Evolutionary conservation across 2,888 invertebrate genomes (phyloP).

Genomic region (Molanna angustata): DNA sequence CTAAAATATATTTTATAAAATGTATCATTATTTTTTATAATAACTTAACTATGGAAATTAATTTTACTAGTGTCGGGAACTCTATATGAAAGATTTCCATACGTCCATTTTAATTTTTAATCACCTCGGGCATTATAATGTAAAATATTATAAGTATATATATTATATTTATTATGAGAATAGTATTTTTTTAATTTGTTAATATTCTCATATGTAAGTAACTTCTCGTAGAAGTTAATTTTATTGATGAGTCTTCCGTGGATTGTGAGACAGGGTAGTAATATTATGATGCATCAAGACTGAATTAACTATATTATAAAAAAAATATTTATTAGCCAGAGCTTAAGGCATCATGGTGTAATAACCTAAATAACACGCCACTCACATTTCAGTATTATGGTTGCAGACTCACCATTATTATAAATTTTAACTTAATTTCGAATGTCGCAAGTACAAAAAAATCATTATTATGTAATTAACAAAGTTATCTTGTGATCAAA

Average conservation of each 20-base stretch:
- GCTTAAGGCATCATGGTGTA: too few species aligned
- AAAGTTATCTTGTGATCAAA: too few species aligned
- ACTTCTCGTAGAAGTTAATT: slow-evolving; percentile 14
- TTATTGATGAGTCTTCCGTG: slow-evolving; percentile 14
- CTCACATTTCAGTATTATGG: too few species aligned
- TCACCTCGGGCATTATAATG: slow-evolving; percentile 7
- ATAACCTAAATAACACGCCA: too few species aligned
- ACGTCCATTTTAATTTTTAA: neutral
- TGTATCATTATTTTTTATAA: too few species aligned
- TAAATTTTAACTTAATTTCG: too few species aligned
- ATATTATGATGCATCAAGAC: too few species aligned
- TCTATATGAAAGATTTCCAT: slow-evolving; percentile 16
- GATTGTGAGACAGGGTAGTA: slow-evolving; percentile 7
- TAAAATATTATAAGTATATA: neutral
- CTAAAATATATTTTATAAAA: slow-evolving; percentile 16
- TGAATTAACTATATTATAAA: too few species aligned
- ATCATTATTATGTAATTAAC: too few species aligned
- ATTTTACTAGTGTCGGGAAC: slow-evolving; percentile 10
- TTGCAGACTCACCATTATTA: too few species aligned
- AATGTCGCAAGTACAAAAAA: too few species aligned
- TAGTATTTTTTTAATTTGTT: slow-evolving; percentile 13
- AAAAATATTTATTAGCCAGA: too few species aligned
- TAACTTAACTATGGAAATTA: slow-evolving; percentile 21
- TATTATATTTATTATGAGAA: neutral
- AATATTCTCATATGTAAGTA: slow-evolving; percentile 5